Evolutionary conservation across 2,113 vertebrate genomes (phyloP), one percentile per base, ranked within the genome.

Genomic region (Hippopotamus amphibius): DNA sequence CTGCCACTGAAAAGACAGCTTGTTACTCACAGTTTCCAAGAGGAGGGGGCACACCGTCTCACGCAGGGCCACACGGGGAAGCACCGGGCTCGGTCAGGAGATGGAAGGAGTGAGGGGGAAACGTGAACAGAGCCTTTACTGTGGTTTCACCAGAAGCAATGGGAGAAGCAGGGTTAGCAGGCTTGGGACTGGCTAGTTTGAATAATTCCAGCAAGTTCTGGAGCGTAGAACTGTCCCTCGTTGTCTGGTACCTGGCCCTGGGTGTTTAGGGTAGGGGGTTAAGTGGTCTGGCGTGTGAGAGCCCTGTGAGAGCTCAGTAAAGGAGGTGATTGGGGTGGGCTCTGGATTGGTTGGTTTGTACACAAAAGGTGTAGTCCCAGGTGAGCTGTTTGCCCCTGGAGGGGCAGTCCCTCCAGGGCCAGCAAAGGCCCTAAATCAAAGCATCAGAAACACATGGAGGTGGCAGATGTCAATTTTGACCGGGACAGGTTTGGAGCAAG

Each of bases 21-120:
- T n/a, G 48, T 46, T 33, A 24, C 5, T 90, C n/a, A 11, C 30
- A 22, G 28, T 57, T 68, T 19, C 87, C 63, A 24, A 3, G 26
- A 53, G 26, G 37, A 57, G 37, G 37, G 76, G 37, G 24, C 26
- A 30, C 17, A 8, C 1, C 1, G 33, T 2, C 3, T 59, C 57
- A 28, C 0, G 0, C 26, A 57, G 76, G 65, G 26, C 74, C 74
- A 4, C 74, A 4, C 0, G 0, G 57, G 50, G 65, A 65, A 79
- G 72, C 72, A 50, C 33, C 0, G n/a, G 15, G 33, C 43, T 48
- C 1, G 0, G 61, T 21, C 46, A 10, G n/a, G 74, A 79, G 74
- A 28, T 0, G 8, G 74, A 50, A 16, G 48, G 26, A 30, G 2
- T 43, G n/a, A 0, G 1, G 0, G 6, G 24, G 21, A 33, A 15